Conservation (phyloP, 2,888 invertebrate species). For the Parnassius mnemosyne region DNA sequence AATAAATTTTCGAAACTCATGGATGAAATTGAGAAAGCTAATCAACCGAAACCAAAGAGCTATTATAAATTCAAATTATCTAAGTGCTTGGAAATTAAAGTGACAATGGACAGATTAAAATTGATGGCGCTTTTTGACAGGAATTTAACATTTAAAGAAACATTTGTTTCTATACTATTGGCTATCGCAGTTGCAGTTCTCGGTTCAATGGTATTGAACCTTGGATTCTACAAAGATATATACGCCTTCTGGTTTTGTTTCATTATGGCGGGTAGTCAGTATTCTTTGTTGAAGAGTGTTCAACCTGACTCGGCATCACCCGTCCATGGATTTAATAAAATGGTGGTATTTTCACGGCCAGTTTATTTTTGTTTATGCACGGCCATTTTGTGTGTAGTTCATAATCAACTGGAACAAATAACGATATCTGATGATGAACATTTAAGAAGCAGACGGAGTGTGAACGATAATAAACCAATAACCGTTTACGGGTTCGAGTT, state of each 20-base stretch:
- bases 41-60: constrained; percentile 77
- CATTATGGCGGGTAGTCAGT: constrained; percentile 98
- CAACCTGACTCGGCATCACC: constrained; percentile 99
- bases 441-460: constrained; percentile 52
- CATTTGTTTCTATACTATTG: constrained; percentile 89
- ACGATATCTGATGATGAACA: constrained; percentile 43
- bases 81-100: constrained; percentile 85
- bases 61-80: constrained; percentile 89
- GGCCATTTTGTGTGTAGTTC: constrained; percentile 71
- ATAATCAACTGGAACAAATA: constrained; percentile 60
- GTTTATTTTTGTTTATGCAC: constrained; percentile 95
- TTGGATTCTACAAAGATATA: constrained; percentile 94
- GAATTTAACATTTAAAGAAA: constrained; percentile 91
- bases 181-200: constrained; percentile 92
- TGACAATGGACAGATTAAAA: constrained; percentile 95
- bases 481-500: constrained; percentile 72
- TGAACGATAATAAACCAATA: constrained; percentile 52
- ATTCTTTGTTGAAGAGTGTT: constrained; percentile 97
- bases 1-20: constrained; percentile 79
- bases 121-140: constrained; percentile 95
- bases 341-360: constrained; percentile 95
- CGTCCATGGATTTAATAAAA: constrained; percentile 97
- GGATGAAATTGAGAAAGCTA: constrained; percentile 77
- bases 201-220: constrained; percentile 90
- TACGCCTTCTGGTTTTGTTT: constrained; percentile 97